phyloP scores from a whole-genome alignment of 2,797 vertebrate genomes.

The Hypotaenidia okinawae region DNA sequence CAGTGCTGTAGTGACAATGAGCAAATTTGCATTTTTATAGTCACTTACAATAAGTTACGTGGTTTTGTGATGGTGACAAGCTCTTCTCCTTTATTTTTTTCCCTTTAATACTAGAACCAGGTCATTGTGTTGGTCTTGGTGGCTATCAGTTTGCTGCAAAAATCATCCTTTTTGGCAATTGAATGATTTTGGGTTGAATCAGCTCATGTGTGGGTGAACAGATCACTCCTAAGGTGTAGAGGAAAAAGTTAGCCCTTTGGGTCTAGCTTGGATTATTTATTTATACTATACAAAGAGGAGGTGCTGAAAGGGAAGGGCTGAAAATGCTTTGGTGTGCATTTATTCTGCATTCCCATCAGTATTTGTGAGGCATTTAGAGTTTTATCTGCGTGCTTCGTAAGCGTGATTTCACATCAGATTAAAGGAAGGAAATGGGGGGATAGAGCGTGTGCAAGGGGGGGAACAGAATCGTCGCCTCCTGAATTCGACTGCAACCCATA shows the following conservation, averaged over 20 bases:
- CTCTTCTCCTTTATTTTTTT: not conserved
- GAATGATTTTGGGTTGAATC: not conserved
- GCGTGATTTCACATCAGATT: not conserved
- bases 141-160: not conserved
- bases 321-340: constrained; percentile 3
- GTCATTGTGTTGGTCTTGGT: not conserved
- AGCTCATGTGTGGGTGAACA: not conserved
- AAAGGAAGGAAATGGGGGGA: constrained; percentile 12
- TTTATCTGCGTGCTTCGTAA: constrained; percentile 13
- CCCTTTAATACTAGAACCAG: not conserved
- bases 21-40: not conserved
- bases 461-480: not conserved
- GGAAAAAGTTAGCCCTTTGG: not conserved
- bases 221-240: rapidly evolving
- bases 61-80: not conserved
- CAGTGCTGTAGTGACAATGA: not conserved
- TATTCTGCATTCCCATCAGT: constrained; percentile 3
- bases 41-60: not conserved
- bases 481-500: not conserved
- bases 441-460: rapidly evolving
- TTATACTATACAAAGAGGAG: not conserved
- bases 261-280: not conserved
- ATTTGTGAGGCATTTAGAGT: constrained; percentile 6
- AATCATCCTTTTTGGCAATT: not conserved
- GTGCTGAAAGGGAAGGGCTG: not conserved